Evolutionary conservation across 2,113 vertebrate genomes (phyloP).

Genomic region (Sebastes schlegelii): DNA sequence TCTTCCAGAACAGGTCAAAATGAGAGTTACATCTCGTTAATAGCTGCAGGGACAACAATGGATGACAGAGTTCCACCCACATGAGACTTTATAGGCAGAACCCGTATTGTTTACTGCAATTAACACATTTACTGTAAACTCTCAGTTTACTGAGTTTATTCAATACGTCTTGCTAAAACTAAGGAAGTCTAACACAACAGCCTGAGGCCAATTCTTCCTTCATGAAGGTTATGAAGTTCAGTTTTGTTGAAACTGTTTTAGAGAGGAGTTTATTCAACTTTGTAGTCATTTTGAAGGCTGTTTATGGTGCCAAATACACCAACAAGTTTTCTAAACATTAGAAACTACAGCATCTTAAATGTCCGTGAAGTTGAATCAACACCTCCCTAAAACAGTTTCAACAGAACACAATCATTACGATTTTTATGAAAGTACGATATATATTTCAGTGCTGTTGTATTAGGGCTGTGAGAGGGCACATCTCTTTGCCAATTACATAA

Average conservation of each 20-base stretch:
- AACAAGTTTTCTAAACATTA: not conserved
- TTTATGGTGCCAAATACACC: not conserved
- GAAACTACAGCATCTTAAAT: not conserved
- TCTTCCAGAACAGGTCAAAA: conserved; percentile 24
- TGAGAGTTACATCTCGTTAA: conserved; percentile 19
- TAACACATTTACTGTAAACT: not conserved
- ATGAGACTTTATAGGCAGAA: conserved; percentile 1
- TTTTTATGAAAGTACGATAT: not conserved
- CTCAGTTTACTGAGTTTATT: not conserved
- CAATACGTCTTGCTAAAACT: not conserved
- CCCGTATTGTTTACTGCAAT: not conserved
- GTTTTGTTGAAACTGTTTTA: not conserved
- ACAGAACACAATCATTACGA: not conserved
- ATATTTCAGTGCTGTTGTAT: not conserved
- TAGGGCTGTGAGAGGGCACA: not conserved
- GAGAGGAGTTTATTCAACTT: not conserved
- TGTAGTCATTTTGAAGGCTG: not conserved
- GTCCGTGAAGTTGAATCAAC: not conserved
- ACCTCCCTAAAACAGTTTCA: not conserved
- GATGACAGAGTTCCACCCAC: conserved; percentile 16
- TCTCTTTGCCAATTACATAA: no score
- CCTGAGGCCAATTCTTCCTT: not conserved
- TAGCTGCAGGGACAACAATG: conserved; percentile 20
- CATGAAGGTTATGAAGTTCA: not conserved
- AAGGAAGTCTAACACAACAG: not conserved